Evolutionary conservation across 2,797 vertebrate species (phyloP).

Genomic region (Halcyon chelicuti): DNA sequence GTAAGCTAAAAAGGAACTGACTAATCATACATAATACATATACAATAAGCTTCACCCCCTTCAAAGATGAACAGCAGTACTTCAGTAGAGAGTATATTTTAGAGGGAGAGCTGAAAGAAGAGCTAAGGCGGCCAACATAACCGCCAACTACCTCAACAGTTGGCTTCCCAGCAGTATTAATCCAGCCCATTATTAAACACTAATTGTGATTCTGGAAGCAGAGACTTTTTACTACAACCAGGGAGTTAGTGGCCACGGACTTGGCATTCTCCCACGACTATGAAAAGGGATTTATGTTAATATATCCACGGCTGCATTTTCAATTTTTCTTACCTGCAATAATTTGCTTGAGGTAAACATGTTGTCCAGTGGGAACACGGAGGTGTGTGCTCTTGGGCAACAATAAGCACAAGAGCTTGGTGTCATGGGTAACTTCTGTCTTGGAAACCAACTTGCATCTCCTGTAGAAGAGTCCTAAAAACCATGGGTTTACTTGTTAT

Average conservation of each 20-base stretch:
- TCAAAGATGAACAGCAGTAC: neutral
- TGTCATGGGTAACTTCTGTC: constrained; percentile 88
- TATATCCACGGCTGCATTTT: neutral
- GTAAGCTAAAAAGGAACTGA: neutral
- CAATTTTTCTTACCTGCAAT: constrained; percentile 83
- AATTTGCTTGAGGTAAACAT: constrained; percentile 91
- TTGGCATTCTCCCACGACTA: neutral
- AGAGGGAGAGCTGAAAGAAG: neutral
- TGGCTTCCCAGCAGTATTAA: neutral
- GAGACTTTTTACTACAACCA: neutral
- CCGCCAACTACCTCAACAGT: neutral
- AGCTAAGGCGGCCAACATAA: neutral
- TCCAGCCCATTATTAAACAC: neutral
- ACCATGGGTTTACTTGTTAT: neutral
- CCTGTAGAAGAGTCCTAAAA: constrained; percentile 87
- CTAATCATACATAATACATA: neutral
- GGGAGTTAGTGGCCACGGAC: neutral
- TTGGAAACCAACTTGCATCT: constrained; percentile 89
- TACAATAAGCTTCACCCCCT: neutral
- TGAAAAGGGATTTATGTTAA: neutral
- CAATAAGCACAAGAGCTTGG: constrained; percentile 84
- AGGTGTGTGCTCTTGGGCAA: constrained; percentile 85
- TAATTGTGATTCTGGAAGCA: neutral
- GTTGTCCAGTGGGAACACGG: constrained; percentile 87
- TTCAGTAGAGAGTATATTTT: neutral